Evolutionary conservation across 2,888 invertebrate species (phyloP), one percentile per base, ranked within the genome.

Genomic region (Oligia latruncula): DNA sequence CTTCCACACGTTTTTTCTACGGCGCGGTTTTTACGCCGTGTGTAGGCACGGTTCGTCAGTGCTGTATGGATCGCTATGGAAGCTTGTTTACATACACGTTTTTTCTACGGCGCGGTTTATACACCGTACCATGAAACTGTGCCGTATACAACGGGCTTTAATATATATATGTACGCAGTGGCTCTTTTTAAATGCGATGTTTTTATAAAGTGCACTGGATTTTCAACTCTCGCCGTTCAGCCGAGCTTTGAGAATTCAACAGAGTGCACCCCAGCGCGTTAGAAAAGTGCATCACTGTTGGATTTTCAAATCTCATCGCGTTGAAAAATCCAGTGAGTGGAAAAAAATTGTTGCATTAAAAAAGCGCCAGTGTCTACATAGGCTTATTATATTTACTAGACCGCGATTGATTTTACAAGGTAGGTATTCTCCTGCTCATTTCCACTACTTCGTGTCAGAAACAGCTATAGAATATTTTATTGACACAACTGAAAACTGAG

Each of bases 401-500:
- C 43, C 64, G 15, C 29, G 29, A 60, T 52, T 60, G 52, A n/a
- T 43, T 62, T 68, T 8, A 52, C 40, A 40, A 17, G n/a, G 23
- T 55, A 55, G 2, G 4, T 58, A 40, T 67, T 67, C 9, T 58
- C 5, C n/a, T 60, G 17, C 40, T 9, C 40, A n/a, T 11, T 60
- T 17, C 60, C 17, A 60, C 17, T n/a, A 6, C 40, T 35, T 40
- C 11, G 58, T 58, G 11, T 71, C 6, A 71, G 23, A 70, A 68
- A 64, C 29, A 81, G 15, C 15, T 17, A 49, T 4, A 29, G 23
- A 76, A 76, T 20, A 68, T 35, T 15, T 64, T 76, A 29, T 43
- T 67, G 55, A 74, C 60, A 67, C 74, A 52, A 74, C 35, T 40
- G 55, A 82, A 76, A 58, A 58, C 55, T 58, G 75, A 68, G 49